Conservation (phyloP, 2,888 invertebrate species). For the Drosophila paranaensis region DNA sequence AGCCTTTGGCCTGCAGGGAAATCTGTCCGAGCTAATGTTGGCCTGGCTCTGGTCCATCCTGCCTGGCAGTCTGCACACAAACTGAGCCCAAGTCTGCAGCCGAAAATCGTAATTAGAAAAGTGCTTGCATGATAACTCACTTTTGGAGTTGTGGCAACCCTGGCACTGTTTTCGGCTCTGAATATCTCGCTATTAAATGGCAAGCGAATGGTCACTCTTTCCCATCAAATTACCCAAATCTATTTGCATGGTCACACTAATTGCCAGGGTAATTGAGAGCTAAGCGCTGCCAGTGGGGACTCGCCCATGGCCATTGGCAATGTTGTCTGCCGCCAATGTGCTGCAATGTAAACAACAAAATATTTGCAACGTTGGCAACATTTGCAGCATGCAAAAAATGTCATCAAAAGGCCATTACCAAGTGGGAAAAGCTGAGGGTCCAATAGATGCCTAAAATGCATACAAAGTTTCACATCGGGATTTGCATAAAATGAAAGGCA, state of each 20-base stretch:
- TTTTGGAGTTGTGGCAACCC: conserved; percentile 52
- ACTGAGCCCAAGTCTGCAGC: conserved; percentile 4
- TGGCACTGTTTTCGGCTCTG: conserved; percentile 30
- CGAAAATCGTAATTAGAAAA: conserved; percentile 73
- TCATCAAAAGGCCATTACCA: conserved; percentile 75
- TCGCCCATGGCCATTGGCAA: neutral
- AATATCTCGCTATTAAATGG: conserved; percentile 56
- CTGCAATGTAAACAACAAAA: conserved; percentile 14
- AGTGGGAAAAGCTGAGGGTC: neutral
- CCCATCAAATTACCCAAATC: conserved; percentile 66
- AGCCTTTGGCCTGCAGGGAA: conserved; percentile 68
- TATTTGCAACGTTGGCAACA: conserved; percentile 25
- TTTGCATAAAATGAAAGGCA: conserved; percentile 22
- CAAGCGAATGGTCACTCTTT: conserved; percentile 28
- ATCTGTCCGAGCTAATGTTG: conserved; percentile 76
- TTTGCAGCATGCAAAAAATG: conserved; percentile 49
- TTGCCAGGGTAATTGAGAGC: conserved; percentile 61
- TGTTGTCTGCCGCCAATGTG: conserved; percentile 16
- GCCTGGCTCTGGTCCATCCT: conserved; percentile 24
- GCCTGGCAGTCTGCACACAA: conserved; percentile 10
- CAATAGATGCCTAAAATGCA: conserved; percentile 15
- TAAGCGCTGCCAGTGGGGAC: neutral
- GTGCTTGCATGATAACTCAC: conserved; percentile 77
- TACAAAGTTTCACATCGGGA: neutral
- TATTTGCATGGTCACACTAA: conserved; percentile 62